Percentiles rank a stretch among this genome's conserved stretches.
Evolutionary conservation across 1,140 invertebrate genomes (phyloP).

Genomic region (Agrypnia vestita): DNA sequence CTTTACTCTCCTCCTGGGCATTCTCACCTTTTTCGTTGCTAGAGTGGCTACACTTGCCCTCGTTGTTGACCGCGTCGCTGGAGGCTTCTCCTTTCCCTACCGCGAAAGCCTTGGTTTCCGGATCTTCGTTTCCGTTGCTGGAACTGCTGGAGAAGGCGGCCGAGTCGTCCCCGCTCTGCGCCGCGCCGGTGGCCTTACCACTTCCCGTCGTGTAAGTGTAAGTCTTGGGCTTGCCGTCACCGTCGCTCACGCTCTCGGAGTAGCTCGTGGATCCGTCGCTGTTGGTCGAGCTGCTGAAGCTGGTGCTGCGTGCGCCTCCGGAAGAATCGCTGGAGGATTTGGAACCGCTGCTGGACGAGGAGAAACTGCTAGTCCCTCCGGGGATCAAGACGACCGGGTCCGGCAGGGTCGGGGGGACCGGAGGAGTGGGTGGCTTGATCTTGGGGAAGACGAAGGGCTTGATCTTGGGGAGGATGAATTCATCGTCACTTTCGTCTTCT

Average conservation of each 20-base stretch:
- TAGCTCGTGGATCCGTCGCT: slow-evolving; percentile 29
- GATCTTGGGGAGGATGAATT: too few relatives aligned
- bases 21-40: slow-evolving; percentile 33
- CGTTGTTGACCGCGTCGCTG: slow-evolving; percentile 43
- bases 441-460: too few relatives aligned
- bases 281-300: slow-evolving; percentile 45
- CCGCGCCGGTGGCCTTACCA: slow-evolving; percentile 45
- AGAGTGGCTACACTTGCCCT: slow-evolving; percentile 47
- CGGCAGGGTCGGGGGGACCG: too few relatives aligned
- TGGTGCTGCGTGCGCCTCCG: background rate
- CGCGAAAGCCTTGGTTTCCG: slow-evolving; percentile 43
- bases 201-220: slow-evolving; percentile 53
- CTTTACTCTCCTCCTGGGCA: background rate
- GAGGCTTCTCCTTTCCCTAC: slow-evolving; percentile 47
- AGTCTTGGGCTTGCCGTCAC: slow-evolving; percentile 47
- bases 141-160: slow-evolving; percentile 15
- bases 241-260: slow-evolving; percentile 46
- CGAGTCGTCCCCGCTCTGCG: slow-evolving; percentile 1
- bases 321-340: too few relatives aligned
- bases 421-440: too few relatives aligned
- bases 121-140: slow-evolving; percentile 40
- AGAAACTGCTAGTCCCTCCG: too few relatives aligned
- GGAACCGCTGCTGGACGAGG: too few relatives aligned
- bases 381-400: too few relatives aligned
- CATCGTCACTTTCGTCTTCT: background rate